A percentile compares a stretch with the other conserved stretches of the same genome.
Evolutionary conservation across 2,113 vertebrate genomes (phyloP).

Genomic region (Talpa occidentalis): DNA sequence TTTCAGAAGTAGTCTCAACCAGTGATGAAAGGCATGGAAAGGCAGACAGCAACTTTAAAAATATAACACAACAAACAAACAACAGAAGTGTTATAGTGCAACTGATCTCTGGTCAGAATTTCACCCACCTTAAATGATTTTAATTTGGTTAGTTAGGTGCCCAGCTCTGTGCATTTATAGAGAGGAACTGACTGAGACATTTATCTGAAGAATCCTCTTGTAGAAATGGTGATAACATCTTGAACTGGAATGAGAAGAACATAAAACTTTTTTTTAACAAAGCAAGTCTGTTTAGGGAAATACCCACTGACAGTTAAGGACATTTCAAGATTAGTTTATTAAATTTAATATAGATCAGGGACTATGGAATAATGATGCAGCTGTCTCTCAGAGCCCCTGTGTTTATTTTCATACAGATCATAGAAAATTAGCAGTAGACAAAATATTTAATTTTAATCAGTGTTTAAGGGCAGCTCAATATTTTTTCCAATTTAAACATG

Average conservation of each 20-base stretch:
- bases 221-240: neutral
- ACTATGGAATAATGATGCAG: neutral
- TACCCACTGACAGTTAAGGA: neutral
- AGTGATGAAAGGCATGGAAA: neutral
- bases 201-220: neutral
- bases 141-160: neutral
- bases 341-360: neutral
- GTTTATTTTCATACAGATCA: conserved; percentile 44
- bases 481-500: conserved; percentile 48
- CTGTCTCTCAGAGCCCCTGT: neutral
- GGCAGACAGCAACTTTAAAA: neutral
- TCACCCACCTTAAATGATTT: neutral
- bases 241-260: neutral
- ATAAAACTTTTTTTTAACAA: neutral
- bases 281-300: neutral
- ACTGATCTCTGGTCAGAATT: neutral
- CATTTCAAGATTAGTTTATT: neutral
- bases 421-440: conserved; percentile 37
- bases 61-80: neutral
- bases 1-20: neutral
- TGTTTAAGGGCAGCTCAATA: conserved; percentile 18
- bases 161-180: neutral
- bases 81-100: neutral
- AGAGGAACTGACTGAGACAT: neutral
- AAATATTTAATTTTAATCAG: conserved; percentile 62